Evolutionary conservation across 2,888 invertebrate species (phyloP).

Genomic region (Physocephala rufipes): DNA sequence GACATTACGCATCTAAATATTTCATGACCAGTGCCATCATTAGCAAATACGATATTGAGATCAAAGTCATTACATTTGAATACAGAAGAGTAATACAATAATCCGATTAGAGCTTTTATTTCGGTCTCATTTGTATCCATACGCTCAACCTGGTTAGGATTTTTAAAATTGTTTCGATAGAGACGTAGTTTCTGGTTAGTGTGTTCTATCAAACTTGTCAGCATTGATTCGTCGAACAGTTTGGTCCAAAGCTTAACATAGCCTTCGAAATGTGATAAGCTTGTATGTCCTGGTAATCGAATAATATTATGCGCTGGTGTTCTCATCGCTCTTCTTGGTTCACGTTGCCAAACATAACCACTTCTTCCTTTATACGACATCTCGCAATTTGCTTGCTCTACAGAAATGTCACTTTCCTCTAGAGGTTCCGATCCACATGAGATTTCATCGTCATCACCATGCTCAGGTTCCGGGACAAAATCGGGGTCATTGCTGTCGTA

Average conservation of each 20-base stretch:
- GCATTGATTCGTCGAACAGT: slow-evolving; percentile 30
- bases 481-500: slow-evolving; percentile 20
- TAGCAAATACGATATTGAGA: background rate
- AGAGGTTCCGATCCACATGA: slow-evolving; percentile 25
- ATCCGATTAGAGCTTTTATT: slow-evolving; percentile 40
- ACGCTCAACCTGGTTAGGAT: slow-evolving; percentile 34
- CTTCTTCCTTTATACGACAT: slow-evolving; percentile 31
- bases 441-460: slow-evolving; percentile 32
- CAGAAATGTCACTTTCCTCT: slow-evolving; percentile 30
- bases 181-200: slow-evolving; percentile 35
- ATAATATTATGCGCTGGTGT: slow-evolving; percentile 31
- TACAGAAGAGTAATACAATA: slow-evolving; percentile 19
- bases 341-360: slow-evolving; percentile 32
- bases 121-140: slow-evolving; percentile 37
- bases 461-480: slow-evolving; percentile 23
- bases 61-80: background rate
- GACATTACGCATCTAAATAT: no score
- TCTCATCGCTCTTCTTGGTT: slow-evolving; percentile 30
- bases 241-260: slow-evolving; percentile 31
- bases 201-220: slow-evolving; percentile 27
- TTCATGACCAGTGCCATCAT: no score
- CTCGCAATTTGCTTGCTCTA: slow-evolving; percentile 28
- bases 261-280: slow-evolving; percentile 18
- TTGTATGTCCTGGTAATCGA: slow-evolving; percentile 9
- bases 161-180: slow-evolving; percentile 34